A percentile compares a stretch with the other conserved stretches of the same genome.
phyloP scores from a whole-genome alignment of 2,797 vertebrate species.

The Pteropus rufus region DNA sequence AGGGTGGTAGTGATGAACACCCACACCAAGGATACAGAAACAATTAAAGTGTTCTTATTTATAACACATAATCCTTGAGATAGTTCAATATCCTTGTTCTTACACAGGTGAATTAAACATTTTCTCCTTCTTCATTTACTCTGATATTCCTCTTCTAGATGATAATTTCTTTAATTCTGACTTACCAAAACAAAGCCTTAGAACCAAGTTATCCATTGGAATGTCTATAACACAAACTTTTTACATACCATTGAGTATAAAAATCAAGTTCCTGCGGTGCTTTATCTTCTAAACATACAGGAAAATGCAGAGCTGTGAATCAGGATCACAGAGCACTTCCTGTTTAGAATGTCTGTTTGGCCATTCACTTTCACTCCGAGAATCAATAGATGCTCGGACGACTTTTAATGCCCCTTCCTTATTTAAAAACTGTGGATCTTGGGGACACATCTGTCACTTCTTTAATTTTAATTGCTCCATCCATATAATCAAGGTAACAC shows the following conservation, averaged over 20 bases:
- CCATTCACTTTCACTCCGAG: not conserved
- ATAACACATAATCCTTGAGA: not conserved
- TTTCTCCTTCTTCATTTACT: not conserved
- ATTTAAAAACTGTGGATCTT: not conserved
- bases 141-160: not conserved
- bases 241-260: not conserved
- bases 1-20: fast-evolving
- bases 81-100: not conserved
- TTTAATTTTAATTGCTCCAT: not conserved
- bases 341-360: not conserved
- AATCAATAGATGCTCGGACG: not conserved
- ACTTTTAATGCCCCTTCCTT: not conserved
- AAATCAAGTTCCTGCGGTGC: not conserved
- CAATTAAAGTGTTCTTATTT: not conserved
- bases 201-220: not conserved
- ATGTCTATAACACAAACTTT: not conserved
- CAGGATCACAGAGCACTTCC: not conserved
- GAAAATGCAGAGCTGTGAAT: not conserved
- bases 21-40: not conserved
- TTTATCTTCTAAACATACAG: not conserved
- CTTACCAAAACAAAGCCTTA: not conserved
- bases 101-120: not conserved
- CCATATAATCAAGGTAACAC: not conserved
- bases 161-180: not conserved
- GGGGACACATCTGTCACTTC: not conserved